phyloP scores from a whole-genome alignment of 2,888 invertebrate genomes.

The Empis stercorea region DNA sequence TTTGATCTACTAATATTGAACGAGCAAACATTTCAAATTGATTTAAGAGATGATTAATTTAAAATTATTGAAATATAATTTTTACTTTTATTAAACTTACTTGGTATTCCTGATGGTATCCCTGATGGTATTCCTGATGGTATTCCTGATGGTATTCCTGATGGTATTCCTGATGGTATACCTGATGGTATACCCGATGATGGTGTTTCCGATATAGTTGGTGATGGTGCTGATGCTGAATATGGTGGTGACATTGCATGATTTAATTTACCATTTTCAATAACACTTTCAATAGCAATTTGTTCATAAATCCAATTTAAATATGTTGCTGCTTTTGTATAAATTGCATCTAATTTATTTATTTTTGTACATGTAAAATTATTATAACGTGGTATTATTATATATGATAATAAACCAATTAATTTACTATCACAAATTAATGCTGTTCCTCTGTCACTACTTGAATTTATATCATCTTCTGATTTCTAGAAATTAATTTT shows the following conservation, averaged over 20 bases:
- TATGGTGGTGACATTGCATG: slow-evolving; percentile 3
- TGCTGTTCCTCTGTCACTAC: slow-evolving; percentile 9
- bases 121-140: too few relatives aligned
- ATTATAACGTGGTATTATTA: slow-evolving; percentile 3
- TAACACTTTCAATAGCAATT: neutral
- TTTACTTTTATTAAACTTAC: too few relatives aligned
- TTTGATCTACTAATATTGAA: too few relatives aligned
- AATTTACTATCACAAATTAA: slow-evolving; percentile 9
- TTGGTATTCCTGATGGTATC: too few relatives aligned
- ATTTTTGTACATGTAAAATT: slow-evolving; percentile 1
- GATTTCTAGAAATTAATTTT: neutral
- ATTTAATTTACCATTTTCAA: neutral
- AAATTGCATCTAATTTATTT: slow-evolving; percentile 6
- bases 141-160: too few relatives aligned
- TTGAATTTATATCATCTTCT: neutral
- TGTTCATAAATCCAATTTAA: slow-evolving; percentile 9
- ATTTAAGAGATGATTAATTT: too few relatives aligned
- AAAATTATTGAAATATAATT: too few relatives aligned
- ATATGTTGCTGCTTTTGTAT: slow-evolving; percentile 4
- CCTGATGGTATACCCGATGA: too few relatives aligned
- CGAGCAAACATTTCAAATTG: too few relatives aligned
- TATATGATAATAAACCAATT: slow-evolving; percentile 8
- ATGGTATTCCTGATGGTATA: too few relatives aligned
- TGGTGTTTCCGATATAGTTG: neutral
- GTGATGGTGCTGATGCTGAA: slow-evolving; percentile 3